Evolutionary conservation across 2,888 invertebrate species (phyloP).

Genomic region (Pecten maximus): DNA sequence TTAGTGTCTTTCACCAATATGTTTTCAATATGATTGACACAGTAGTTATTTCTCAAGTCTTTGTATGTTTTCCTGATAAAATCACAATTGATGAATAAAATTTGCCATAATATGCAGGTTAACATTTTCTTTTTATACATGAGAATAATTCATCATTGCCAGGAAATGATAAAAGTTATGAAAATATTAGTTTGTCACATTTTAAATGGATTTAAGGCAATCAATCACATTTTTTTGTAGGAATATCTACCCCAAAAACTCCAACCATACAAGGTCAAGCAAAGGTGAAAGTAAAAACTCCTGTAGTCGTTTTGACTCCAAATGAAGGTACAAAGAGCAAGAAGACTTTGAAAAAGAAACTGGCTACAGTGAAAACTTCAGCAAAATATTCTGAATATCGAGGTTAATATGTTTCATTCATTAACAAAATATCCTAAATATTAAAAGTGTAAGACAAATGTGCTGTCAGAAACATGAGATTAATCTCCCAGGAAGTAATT

Average conservation of each 20-base stretch:
- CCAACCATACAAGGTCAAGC: slow-evolving; percentile 51
- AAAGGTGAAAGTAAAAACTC: slow-evolving; percentile 64
- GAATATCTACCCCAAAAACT: slow-evolving; percentile 58
- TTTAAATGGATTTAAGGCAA: too few relatives aligned
- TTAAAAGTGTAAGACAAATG: too few relatives aligned
- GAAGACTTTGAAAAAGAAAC: not conserved
- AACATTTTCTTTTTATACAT: too few relatives aligned
- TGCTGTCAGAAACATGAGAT: too few relatives aligned
- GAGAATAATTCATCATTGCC: too few relatives aligned
- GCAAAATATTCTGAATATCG: not conserved
- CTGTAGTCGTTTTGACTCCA: slow-evolving; percentile 63
- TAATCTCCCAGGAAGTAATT: too few relatives aligned
- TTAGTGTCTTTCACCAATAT: too few relatives aligned
- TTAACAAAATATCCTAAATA: too few relatives aligned
- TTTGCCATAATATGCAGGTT: not conserved
- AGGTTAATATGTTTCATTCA: not conserved
- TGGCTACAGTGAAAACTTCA: not conserved
- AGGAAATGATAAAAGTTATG: not conserved
- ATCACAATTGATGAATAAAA: too few relatives aligned
- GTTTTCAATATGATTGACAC: too few relatives aligned
- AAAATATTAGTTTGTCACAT: slow-evolving; percentile 8
- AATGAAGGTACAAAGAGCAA: not conserved
- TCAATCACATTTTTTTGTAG: slow-evolving; percentile 15
- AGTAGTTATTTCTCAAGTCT: too few relatives aligned
- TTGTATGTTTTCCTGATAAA: too few relatives aligned